Percentiles rank a stretch among this genome's conserved stretches.
These are phyloP conservation scores for Bovichtus diacanthus DNA, from an alignment of 2,797 vertebrate genomes.

Conservation along the genomic window DNA sequence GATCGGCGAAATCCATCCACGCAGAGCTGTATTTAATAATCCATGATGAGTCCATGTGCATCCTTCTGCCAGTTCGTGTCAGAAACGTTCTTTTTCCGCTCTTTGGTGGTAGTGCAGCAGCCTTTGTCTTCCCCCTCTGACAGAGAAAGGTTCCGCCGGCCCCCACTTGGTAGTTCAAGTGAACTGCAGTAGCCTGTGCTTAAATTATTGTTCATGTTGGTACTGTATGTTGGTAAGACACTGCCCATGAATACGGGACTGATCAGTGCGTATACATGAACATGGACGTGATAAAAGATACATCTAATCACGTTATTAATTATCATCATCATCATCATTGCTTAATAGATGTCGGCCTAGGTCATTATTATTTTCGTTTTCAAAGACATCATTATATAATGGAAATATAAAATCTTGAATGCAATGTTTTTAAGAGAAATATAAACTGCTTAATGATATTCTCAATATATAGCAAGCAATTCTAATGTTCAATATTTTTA, in stretches of 20 bases:
- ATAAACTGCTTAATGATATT: neutral
- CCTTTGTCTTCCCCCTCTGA: conserved; percentile 58
- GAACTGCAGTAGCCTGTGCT: conserved; percentile 48
- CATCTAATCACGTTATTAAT: neutral
- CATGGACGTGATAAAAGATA: neutral
- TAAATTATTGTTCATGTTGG: conserved; percentile 42
- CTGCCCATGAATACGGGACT: conserved; percentile 25
- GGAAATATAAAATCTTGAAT: neutral
- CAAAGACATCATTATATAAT: neutral
- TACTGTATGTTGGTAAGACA: conserved; percentile 3
- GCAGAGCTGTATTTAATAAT: neutral
- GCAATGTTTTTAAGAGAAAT: neutral
- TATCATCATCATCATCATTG: neutral
- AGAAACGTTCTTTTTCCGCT: conserved; percentile 74
- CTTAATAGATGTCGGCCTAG: neutral
- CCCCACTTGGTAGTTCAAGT: conserved; percentile 31
- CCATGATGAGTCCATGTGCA: conserved; percentile 69
- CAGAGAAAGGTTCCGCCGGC: conserved; percentile 44
- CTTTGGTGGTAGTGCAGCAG: conserved; percentile 50
- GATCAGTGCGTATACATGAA: neutral
- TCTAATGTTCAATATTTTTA: neutral
- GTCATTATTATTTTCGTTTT: neutral
- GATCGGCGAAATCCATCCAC: neutral
- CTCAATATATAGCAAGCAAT: neutral
- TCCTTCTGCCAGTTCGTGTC: conserved; percentile 45